Evolutionary conservation across 92 coral and sea anemone genomes (phyloP).

Genomic region (Epizoanthus stellaris): DNA sequence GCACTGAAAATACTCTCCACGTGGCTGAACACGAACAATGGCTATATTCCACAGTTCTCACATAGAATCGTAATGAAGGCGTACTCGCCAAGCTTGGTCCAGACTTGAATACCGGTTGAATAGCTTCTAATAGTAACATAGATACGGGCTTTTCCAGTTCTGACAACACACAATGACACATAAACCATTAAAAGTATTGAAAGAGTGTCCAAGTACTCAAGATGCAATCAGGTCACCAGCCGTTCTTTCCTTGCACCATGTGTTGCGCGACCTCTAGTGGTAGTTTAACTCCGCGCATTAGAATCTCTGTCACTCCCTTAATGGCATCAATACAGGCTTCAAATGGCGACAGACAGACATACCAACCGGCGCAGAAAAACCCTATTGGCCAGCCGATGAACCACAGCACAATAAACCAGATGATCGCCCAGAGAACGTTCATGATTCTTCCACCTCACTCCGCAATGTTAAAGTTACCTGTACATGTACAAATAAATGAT

Average conservation of each 20-base stretch:
- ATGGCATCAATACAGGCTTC: conserved; percentile 95
- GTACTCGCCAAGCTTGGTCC: no score
- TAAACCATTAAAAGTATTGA: neutral
- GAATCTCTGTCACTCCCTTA: conserved; percentile 82
- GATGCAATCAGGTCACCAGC: conserved; percentile 69
- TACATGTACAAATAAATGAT: no score
- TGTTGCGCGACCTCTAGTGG: conserved; percentile 98
- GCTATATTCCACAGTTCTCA: neutral
- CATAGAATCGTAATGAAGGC: no score
- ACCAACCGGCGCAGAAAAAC: conserved; percentile 99
- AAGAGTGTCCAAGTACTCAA: neutral
- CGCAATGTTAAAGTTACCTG: no score
- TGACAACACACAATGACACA: neutral
- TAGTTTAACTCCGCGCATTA: conserved; percentile 90
- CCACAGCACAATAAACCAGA: conserved; percentile 93
- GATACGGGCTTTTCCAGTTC: neutral
- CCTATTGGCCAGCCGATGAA: conserved; percentile 98
- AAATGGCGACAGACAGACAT: conserved; percentile 95
- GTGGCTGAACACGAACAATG: conserved; percentile 33
- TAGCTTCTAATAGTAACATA: no score
- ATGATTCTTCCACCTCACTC: conserved; percentile 44
- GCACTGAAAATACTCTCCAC: neutral
- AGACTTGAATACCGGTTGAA: no score
- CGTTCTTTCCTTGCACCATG: conserved; percentile 93
- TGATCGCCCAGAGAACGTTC: conserved; percentile 98